Conservation (phyloP, 2,888 invertebrate genomes). For the Cheilosia impressa region DNA sequence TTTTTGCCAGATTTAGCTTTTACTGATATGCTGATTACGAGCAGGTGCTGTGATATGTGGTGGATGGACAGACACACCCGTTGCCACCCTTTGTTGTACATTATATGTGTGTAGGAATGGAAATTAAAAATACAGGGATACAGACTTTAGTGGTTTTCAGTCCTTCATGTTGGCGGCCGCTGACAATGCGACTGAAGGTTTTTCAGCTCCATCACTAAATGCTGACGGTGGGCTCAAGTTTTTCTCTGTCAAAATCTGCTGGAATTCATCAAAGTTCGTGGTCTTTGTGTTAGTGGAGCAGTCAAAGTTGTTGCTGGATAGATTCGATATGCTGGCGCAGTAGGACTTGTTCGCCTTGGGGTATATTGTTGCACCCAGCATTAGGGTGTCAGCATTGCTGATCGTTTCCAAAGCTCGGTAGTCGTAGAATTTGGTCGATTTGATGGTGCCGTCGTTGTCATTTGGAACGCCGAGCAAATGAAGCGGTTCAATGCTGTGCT, state of each 20-base stretch:
- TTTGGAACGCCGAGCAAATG: slow-evolving; percentile 79
- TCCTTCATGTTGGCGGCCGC: slow-evolving; percentile 8
- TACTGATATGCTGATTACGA: slow-evolving; percentile 31
- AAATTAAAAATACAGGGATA: neutral
- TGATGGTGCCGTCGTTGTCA: slow-evolving; percentile 75
- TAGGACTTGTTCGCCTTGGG: slow-evolving; percentile 75
- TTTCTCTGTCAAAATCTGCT: slow-evolving; percentile 79
- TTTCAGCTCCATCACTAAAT: slow-evolving; percentile 83
- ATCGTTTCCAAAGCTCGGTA: slow-evolving; percentile 81
- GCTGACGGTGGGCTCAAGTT: slow-evolving; percentile 84
- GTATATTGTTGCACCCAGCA: slow-evolving; percentile 80
- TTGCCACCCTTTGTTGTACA: neutral
- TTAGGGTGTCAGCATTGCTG: slow-evolving; percentile 81
- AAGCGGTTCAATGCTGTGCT: slow-evolving; percentile 80
- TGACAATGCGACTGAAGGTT: slow-evolving; percentile 8
- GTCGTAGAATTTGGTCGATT: slow-evolving; percentile 78
- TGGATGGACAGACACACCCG: neutral
- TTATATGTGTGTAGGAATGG: neutral
- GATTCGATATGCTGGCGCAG: slow-evolving; percentile 68
- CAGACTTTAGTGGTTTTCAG: slow-evolving; percentile 1
- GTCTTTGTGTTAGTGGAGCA: slow-evolving; percentile 48
- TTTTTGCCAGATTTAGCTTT: neutral
- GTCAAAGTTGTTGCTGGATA: slow-evolving; percentile 48
- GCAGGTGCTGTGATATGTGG: slow-evolving; percentile 31
- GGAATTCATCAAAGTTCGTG: slow-evolving; percentile 77